These are phyloP conservation scores for Poecilus cupreus DNA, from an alignment of 2,888 invertebrate species.

Conservation along the genomic window DNA sequence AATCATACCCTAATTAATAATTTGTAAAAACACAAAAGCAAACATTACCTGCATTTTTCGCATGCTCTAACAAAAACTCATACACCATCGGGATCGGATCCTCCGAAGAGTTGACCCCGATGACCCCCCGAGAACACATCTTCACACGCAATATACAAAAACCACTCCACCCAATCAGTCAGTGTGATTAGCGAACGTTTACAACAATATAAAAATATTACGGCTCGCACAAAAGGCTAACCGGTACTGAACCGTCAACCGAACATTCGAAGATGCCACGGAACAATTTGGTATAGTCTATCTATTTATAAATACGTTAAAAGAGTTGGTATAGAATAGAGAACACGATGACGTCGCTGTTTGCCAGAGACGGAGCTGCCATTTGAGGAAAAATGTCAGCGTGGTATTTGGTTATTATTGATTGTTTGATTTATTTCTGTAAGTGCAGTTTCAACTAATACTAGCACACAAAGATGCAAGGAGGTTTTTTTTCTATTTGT, in stretches of 20 bases:
- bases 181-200: neutral
- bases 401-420: no score
- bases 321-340: slow-evolving; percentile 15
- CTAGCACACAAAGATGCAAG: no score
- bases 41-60: slow-evolving; percentile 37
- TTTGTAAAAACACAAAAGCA: neutral
- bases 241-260: slow-evolving; percentile 12
- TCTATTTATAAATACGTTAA: slow-evolving; percentile 49
- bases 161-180: neutral
- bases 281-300: slow-evolving; percentile 35
- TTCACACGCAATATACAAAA: neutral
- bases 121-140: slow-evolving; percentile 70
- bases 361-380: no score
- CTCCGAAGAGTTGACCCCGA: slow-evolving; percentile 58
- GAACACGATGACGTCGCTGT: slow-evolving; percentile 24
- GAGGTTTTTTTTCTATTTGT: no score
- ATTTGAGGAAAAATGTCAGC: no score
- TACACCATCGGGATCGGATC: slow-evolving; percentile 54
- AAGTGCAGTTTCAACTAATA: no score
- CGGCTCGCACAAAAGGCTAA: slow-evolving; percentile 23
- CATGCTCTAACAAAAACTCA: slow-evolving; percentile 46
- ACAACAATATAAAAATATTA: neutral
- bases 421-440: no score
- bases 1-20: no score
- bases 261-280: slow-evolving; percentile 12